Base-by-base conservation (phyloP, 2,888 invertebrate species). In the Latheticus oryzae region DNA sequence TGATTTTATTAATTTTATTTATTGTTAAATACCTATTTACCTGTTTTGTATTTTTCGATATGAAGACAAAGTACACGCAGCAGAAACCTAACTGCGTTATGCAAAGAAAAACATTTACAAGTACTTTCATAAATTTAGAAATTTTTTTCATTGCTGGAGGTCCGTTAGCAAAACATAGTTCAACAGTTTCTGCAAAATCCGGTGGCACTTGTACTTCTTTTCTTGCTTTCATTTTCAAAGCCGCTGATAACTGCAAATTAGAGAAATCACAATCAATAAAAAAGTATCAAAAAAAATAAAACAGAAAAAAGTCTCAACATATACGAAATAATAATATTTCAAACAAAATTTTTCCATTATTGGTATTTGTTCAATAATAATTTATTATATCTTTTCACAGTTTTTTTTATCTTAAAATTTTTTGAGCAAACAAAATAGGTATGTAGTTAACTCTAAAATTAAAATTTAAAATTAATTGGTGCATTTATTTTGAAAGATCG, bases 51-150 rank as follows among this genome's bases (percentile, higher is more conserved):
- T 94, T 96, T 60, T 88, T 87, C 5, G 95, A 90, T 65, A 97
- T 91, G 77, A 97, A 97, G 9, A 97, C 93, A 71, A 97, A 91
- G 79, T 98, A 98, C 16, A 97, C 93, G 77, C 96, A 97, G 79
- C 98, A 98, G 81, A 98, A 97, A 58, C 98, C 98, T 59, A 98
- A 82, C 80, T 98, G 98, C n/a, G 97, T 97, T 53, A 96, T 82
- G 77, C 95, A 92, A 48, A 98, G 85, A 80, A 96, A 96, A 7
- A 86, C 72, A 78, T 96, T 94, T 59, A 97, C 92, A 52, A 87
- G 70, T 19, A 81, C 82, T 80, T 87, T 87, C 84, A 90, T 88
- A 4, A 80, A 70, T 17, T 78, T 79, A 0, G 91, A 85, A 70
- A 87, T 83, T 13, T 80, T 81, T 28, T 87, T 82, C n/a, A 89